A percentile compares a stretch with the other conserved stretches of the same genome.
These are phyloP conservation scores for Argopecten irradians DNA, from an alignment of 1,140 invertebrate genomes.

Conservation along the genomic window DNA sequence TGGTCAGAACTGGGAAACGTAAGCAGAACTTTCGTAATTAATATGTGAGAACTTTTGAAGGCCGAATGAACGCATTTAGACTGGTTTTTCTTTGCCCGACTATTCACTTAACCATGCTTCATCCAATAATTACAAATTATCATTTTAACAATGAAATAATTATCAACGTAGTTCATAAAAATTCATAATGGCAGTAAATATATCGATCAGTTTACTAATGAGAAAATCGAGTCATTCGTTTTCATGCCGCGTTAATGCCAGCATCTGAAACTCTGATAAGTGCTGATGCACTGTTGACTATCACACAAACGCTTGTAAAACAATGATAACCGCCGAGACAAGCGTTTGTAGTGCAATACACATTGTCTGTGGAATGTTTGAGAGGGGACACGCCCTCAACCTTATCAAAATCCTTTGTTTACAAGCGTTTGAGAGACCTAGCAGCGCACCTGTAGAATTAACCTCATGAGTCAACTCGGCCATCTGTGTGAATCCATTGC, in stretches of 20 bases:
- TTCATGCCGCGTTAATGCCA: not conserved
- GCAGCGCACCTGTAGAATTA: not conserved
- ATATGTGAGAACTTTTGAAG: no score
- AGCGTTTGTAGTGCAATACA: slow-evolving; percentile 20
- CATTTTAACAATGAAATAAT: no score
- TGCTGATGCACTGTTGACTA: not conserved
- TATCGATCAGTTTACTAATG: not conserved
- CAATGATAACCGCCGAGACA: not conserved
- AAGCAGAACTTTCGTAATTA: no score
- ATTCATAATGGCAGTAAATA: not conserved
- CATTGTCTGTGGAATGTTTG: not conserved
- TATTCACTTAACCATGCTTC: no score
- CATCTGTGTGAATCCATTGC: not conserved
- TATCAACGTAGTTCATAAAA: not conserved
- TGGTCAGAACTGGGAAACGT: no score
- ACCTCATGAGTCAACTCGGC: not conserved
- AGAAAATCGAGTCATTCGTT: not conserved
- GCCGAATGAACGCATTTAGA: no score
- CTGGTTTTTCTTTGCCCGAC: no score
- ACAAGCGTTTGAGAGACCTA: slow-evolving; percentile 20
- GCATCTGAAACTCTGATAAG: not conserved
- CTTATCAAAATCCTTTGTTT: slow-evolving; percentile 17
- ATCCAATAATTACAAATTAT: no score
- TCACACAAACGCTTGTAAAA: slow-evolving; percentile 2
- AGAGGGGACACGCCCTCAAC: not conserved